Conservation (phyloP, 1,140 invertebrate genomes). For the Drosophila rufa region DNA sequence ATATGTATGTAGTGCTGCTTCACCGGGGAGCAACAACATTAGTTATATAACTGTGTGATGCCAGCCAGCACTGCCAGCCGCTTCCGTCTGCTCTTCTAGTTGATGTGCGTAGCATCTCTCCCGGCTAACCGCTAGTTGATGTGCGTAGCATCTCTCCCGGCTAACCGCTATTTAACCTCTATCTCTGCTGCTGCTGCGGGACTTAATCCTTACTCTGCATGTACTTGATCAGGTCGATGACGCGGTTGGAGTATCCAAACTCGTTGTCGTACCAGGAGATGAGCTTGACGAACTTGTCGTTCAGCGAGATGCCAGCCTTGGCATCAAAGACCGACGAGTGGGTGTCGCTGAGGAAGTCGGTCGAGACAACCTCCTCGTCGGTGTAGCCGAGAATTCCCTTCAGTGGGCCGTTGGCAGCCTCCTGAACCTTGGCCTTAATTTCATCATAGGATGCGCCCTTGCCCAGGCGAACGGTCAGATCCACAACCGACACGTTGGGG, state of each 20-base stretch:
- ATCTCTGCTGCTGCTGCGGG: constrained; percentile 7
- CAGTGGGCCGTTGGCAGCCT: constrained; percentile 91
- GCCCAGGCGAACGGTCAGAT: constrained; percentile 93
- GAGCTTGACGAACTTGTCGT: constrained; percentile 95
- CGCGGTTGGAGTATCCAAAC: constrained; percentile 96
- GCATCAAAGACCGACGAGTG: constrained; percentile 98
- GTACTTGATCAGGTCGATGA: constrained; percentile 97
- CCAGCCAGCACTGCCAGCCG: constrained; percentile 15
- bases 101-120: too few species aligned
- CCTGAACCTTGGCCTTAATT: constrained; percentile 96
- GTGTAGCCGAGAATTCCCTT: constrained; percentile 97
- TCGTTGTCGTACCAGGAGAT: constrained; percentile 99
- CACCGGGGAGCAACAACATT: constrained; percentile 32
- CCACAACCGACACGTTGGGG: constrained; percentile 98
- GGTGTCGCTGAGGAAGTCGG: constrained; percentile 95
- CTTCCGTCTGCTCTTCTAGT: constrained; percentile 5
- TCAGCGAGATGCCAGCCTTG: constrained; percentile 95
- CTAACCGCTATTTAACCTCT: constrained; percentile 21
- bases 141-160: constrained; percentile 17
- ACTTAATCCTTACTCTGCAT: constrained; percentile 88
- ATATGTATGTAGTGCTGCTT: constrained; percentile 26
- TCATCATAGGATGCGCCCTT: constrained; percentile 94
- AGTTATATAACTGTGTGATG: constrained; percentile 26
- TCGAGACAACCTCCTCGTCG: constrained; percentile 97
- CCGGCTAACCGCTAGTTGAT: too few species aligned